These are phyloP conservation scores for Drosophila nikananu DNA, from an alignment of 1,140 invertebrate species.

Conservation along the genomic window DNA sequence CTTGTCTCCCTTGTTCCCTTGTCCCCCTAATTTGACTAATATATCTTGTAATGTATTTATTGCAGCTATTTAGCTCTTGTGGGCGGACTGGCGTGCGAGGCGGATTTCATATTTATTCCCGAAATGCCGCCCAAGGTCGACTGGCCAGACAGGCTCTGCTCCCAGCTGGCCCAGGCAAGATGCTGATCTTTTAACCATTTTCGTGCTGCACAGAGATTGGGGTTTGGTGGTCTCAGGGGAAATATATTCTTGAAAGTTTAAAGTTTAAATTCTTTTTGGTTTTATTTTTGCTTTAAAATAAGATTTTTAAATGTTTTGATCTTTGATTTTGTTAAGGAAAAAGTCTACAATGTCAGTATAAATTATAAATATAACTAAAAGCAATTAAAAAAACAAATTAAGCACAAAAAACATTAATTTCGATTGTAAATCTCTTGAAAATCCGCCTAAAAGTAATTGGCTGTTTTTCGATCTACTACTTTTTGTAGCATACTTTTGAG, in stretches of 20 bases:
- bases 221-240: background rate
- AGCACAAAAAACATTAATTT: background rate
- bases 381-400: background rate
- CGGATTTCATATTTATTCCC: conserved; percentile 92
- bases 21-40: conserved; percentile 29
- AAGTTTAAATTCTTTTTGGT: background rate
- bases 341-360: background rate
- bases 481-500: background rate
- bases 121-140: conserved; percentile 92
- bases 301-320: background rate
- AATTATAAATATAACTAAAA: background rate
- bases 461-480: background rate
- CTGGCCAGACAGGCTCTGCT: conserved; percentile 93
- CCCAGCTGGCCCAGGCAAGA: conserved; percentile 93
- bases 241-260: background rate
- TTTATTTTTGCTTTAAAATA: background rate
- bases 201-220: conserved; percentile 13
- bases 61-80: conserved; percentile 93
- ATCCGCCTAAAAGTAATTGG: background rate
- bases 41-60: conserved; percentile 64
- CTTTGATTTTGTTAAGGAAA: background rate
- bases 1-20: background rate
- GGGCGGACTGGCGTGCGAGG: conserved; percentile 91
- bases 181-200: conserved; percentile 28
- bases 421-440: background rate